Conservation (phyloP, 2,113 vertebrate genomes). For the Lasiurus borealis region DNA sequence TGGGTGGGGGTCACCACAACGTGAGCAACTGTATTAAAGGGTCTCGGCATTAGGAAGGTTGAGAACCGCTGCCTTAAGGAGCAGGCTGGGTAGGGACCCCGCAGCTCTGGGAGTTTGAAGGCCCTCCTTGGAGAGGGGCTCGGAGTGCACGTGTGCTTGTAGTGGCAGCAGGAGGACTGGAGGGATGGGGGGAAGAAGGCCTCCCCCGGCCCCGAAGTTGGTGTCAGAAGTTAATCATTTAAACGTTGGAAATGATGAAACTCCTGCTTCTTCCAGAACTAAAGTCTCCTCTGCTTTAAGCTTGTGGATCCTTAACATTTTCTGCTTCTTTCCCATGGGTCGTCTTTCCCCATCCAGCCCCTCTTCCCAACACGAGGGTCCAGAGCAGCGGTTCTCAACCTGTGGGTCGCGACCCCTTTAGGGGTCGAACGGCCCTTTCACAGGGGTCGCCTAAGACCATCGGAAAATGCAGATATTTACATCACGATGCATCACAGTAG, state of each 20-base stretch:
- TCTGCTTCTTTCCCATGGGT: neutral
- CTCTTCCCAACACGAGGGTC: neutral
- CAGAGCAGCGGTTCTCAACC: no score
- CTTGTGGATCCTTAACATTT: neutral
- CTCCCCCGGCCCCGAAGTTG: neutral
- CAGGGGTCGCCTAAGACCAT: no score
- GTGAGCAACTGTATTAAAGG: no score
- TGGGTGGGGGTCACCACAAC: no score
- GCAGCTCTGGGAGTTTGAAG: neutral
- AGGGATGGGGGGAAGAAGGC: neutral
- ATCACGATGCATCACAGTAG: no score
- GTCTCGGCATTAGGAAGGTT: no score
- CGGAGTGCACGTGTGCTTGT: accelerated
- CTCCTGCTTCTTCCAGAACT: neutral
- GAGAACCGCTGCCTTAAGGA: no score
- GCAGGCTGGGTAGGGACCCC: neutral
- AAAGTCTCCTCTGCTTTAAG: neutral
- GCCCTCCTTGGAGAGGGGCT: neutral
- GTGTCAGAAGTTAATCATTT: neutral
- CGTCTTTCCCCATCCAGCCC: neutral
- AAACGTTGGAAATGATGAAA: neutral
- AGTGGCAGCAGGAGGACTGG: neutral
- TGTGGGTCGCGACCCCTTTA: no score
- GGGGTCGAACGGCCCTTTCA: no score
- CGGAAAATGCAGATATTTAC: no score